Conservation (phyloP, 2,888 invertebrate species). For the Andrena minutula region DNA sequence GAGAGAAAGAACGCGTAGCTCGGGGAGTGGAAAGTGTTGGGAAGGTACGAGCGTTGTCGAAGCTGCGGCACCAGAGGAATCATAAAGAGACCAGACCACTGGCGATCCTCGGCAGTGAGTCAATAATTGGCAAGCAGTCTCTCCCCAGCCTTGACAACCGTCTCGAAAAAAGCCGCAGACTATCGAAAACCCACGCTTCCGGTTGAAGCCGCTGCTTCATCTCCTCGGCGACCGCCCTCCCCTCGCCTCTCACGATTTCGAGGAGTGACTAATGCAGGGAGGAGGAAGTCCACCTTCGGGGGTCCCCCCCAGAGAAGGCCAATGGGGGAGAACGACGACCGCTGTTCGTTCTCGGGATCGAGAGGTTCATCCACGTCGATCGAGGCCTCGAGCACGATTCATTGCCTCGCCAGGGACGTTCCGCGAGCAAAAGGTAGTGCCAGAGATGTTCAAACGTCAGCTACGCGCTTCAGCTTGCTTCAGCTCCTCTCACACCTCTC, state of each 20-base stretch:
- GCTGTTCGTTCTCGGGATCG: neutral
- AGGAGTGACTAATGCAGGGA: conserved; percentile 29
- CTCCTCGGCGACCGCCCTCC: neutral
- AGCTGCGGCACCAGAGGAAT: neutral
- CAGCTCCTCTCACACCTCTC: neutral
- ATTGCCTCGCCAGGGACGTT: conserved; percentile 15
- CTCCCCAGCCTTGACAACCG: conserved; percentile 8
- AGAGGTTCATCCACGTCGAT: neutral
- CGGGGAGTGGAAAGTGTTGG: neutral
- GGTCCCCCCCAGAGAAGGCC: neutral
- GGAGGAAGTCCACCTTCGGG: conserved; percentile 7
- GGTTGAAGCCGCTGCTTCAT: neutral
- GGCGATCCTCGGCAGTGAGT: conserved; percentile 1
- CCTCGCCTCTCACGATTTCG: conserved; percentile 2
- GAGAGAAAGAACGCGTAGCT: neutral
- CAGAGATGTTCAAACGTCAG: conserved; percentile 54
- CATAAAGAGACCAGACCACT: neutral
- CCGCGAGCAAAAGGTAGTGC: conserved; percentile 23
- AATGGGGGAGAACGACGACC: neutral
- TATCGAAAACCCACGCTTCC: conserved; percentile 21
- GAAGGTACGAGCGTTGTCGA: neutral
- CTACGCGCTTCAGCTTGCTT: conserved; percentile 11
- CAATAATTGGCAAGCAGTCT: conserved; percentile 24
- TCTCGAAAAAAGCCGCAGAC: conserved; percentile 22
- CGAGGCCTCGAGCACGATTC: neutral